A percentile compares a stretch with the other conserved stretches of the same genome.
Evolutionary conservation across 2,888 invertebrate species (phyloP).

Genomic region (Nemoura dubitans): DNA sequence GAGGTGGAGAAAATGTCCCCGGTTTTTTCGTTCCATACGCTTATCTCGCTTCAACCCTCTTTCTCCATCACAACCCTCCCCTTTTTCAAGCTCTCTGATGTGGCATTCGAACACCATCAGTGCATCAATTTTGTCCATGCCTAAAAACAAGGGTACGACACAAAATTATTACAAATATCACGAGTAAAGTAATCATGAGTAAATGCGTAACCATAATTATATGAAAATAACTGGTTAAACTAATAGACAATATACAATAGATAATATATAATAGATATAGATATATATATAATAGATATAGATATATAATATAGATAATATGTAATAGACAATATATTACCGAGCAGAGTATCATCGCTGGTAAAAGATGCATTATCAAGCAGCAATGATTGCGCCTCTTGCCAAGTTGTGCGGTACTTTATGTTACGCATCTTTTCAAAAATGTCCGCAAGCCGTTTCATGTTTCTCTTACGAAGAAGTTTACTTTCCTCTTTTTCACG

Average conservation of each 20-base stretch:
- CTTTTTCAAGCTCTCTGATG: conserved; percentile 90
- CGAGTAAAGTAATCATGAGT: too few relatives aligned
- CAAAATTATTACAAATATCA: too few relatives aligned
- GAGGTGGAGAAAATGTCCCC: conserved; percentile 89
- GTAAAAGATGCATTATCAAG: conserved; percentile 93
- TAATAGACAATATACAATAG: too few relatives aligned
- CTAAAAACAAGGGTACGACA: conserved; percentile 53
- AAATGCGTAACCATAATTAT: too few relatives aligned
- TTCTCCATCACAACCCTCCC: conserved; percentile 89
- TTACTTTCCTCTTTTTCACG: conserved; percentile 95
- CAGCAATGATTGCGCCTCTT: conserved; percentile 94
- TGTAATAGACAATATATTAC: conserved; percentile 56
- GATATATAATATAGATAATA: conserved; percentile 2
- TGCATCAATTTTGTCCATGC: conserved; percentile 99
- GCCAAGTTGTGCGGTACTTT: conserved; percentile 94
- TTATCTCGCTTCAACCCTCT: conserved; percentile 85
- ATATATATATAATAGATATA: too few relatives aligned
- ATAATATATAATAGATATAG: not conserved
- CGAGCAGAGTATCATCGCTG: conserved; percentile 83
- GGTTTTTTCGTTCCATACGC: conserved; percentile 91
- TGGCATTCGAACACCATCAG: conserved; percentile 97
- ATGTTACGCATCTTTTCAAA: conserved; percentile 96
- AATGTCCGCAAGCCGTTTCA: conserved; percentile 94
- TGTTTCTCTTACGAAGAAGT: conserved; percentile 89
- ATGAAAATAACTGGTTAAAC: too few relatives aligned